Evolutionary conservation across 2,113 vertebrate genomes (phyloP).

Genomic region (Neomonachus schauinslandi): DNA sequence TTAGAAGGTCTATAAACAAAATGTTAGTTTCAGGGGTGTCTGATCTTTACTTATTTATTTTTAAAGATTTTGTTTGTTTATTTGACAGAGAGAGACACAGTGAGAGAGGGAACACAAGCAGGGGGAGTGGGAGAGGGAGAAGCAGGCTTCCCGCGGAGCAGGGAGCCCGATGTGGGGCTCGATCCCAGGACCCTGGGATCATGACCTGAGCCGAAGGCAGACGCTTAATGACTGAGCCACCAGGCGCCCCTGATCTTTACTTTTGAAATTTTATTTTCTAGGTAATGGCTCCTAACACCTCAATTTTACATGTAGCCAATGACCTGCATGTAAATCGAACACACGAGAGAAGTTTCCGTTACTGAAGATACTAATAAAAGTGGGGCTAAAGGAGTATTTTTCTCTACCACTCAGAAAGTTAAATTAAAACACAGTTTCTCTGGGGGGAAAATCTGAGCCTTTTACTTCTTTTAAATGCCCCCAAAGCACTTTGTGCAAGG

Average conservation of each 20-base stretch:
- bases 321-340: background rate
- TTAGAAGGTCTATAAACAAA: background rate
- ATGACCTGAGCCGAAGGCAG: too few relatives aligned
- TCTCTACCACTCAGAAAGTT: background rate
- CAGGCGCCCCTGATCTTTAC: background rate
- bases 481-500: background rate
- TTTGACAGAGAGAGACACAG: too few relatives aligned
- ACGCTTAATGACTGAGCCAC: too few relatives aligned
- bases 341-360: background rate
- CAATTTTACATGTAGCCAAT: background rate
- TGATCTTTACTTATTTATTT: background rate
- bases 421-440: background rate
- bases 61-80: too few relatives aligned
- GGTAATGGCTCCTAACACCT: background rate
- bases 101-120: too few relatives aligned
- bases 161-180: too few relatives aligned
- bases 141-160: too few relatives aligned
- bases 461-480: background rate
- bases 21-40: background rate
- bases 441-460: background rate
- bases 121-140: too few relatives aligned
- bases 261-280: conserved; percentile 29
- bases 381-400: background rate
- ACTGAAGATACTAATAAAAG: background rate
- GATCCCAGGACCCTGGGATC: too few relatives aligned